Base-by-base conservation (phyloP, 2,888 invertebrate species). In the Brachypalpus laphriformis region DNA sequence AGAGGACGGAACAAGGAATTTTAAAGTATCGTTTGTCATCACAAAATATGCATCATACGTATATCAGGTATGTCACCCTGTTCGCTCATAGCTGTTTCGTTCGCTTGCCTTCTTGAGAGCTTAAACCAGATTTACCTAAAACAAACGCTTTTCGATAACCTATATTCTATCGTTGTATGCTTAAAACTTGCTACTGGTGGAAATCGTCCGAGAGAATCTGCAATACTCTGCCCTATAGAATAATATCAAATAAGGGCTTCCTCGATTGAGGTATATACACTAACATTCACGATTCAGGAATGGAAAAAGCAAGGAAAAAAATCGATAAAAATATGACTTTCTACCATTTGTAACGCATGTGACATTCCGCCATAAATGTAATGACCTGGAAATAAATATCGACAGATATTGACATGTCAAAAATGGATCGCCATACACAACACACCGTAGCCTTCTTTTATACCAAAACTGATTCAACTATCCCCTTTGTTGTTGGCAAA, bases 351-450 rank as follows among this genome's bases (percentile, higher is more conserved):
- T 59, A 81, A 85, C 81, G 85, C 85, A 85, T 81, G 83, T 63
- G 80, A 83, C 34, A 56, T 57, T 74, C 75, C 70, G 75, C 71
- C 75, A 76, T 76, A 81, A 85, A 81, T 66, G 85, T 85, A 85
- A 85, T 85, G 85, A 85, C 85, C 65, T 85, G 85, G 81, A 85
- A 85, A 85, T 85, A 81, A 85, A 85, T 85, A 66, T 85, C 85
- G 75, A 76, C 65, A 76, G 77, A 82, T 81, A 85, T 70, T 81
- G 81, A 81, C 85, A 85, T 85, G 70, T 85, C 80, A 82, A 75
- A 80, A 80, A 45, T 80, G 70, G 25, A 85, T 56, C 34, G 59
- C 72, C 82, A 70, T 65, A 63, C 71, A 77, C 71, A 61, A 25
- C 34, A 63, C 63, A 54, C 49, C 68, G 54, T 68, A 61, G 74